Evolutionary conservation across 2,113 vertebrate genomes (phyloP).

Genomic region (Pachypanchax playfairii): DNA sequence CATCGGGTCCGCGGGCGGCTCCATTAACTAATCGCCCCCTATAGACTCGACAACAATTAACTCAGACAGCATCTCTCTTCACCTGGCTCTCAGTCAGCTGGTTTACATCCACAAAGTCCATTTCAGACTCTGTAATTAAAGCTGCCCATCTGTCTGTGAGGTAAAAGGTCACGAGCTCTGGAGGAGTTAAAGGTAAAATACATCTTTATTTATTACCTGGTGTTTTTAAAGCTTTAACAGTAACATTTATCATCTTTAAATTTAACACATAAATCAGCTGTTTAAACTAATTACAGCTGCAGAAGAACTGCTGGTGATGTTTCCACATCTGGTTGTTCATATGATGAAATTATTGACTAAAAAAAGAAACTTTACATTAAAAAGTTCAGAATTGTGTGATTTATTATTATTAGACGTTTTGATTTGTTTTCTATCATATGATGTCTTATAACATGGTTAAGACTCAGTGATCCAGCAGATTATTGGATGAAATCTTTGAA

Average conservation of each 20-base stretch:
- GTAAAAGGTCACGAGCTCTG: conserved; percentile 23
- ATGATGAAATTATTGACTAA: too few relatives aligned
- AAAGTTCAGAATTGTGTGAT: too few relatives aligned
- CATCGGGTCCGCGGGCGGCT: conserved; percentile 58
- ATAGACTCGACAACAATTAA: conserved; percentile 50
- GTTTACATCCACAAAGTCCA: conserved; percentile 29
- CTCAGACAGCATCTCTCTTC: conserved; percentile 11
- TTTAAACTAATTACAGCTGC: neutral
- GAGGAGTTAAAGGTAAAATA: neutral
- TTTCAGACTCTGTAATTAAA: conserved; percentile 29
- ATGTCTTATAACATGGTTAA: too few relatives aligned
- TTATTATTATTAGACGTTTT: too few relatives aligned
- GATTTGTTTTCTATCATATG: too few relatives aligned
- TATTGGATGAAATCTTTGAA: too few relatives aligned
- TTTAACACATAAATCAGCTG: too few relatives aligned
- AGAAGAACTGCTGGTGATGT: neutral
- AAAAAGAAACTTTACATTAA: too few relatives aligned
- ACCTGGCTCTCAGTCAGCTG: conserved; percentile 27
- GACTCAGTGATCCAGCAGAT: too few relatives aligned
- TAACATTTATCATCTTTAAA: too few relatives aligned
- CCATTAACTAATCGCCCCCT: conserved; percentile 59
- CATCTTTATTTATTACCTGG: neutral
- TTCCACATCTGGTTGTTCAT: too few relatives aligned
- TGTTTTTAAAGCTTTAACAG: too few relatives aligned
- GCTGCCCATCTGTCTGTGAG: neutral